Evolutionary conservation across 2,888 invertebrate species (phyloP).

Genomic region (Alloplasta piceator): DNA sequence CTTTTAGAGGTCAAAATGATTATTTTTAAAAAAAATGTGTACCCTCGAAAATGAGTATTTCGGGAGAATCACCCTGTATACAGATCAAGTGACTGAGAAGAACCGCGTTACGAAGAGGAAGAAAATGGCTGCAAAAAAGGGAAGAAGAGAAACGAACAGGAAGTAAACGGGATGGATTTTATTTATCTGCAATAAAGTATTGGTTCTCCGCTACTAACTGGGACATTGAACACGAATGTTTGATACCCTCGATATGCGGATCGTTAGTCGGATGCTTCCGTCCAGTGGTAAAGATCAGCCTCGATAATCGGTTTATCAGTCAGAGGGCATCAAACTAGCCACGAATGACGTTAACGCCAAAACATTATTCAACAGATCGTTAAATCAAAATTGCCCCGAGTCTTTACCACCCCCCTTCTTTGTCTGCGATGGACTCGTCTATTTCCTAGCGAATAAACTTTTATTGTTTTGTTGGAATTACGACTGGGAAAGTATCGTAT

Average conservation of each 20-base stretch:
- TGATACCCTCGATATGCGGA: neutral
- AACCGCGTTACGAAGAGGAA: neutral
- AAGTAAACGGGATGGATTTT: neutral
- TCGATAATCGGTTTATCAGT: too few species aligned
- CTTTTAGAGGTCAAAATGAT: too few species aligned
- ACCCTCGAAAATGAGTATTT: too few species aligned
- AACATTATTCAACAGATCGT: too few species aligned
- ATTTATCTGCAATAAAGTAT: conserved; percentile 1
- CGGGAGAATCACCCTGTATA: too few species aligned
- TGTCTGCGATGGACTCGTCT: neutral
- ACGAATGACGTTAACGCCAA: too few species aligned
- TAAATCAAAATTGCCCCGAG: too few species aligned
- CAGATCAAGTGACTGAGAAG: neutral
- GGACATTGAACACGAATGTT: neutral
- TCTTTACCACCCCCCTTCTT: neutral
- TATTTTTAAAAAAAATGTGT: too few species aligned
- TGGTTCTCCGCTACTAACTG: neutral
- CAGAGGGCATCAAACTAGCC: too few species aligned
- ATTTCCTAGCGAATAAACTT: conserved; percentile 7
- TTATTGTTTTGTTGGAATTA: conserved; percentile 20
- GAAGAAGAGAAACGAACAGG: neutral
- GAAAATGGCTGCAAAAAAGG: neutral
- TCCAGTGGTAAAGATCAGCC: neutral
- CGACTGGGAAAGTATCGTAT: conserved; percentile 5
- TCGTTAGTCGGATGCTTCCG: neutral